A percentile compares a stretch with the other conserved stretches of the same genome.
Conservation (phyloP, 2,888 invertebrate species). For the Ormia ochracea region DNA sequence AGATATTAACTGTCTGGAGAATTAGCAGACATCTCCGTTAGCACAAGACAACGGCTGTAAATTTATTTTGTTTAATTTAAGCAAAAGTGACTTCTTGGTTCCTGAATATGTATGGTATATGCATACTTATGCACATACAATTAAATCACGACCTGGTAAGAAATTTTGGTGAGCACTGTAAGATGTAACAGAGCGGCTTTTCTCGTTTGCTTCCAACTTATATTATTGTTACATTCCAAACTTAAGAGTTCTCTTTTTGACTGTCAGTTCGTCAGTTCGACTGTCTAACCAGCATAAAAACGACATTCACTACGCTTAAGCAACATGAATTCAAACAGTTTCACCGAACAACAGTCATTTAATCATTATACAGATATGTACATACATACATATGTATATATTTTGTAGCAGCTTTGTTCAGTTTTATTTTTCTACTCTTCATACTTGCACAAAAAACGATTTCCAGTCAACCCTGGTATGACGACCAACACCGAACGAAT, state of each 20-base stretch:
- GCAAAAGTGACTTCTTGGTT: no score
- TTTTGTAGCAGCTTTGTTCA: slow-evolving; percentile 57
- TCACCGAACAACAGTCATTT: slow-evolving; percentile 49
- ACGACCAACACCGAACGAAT: slow-evolving; percentile 36
- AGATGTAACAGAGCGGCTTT: slow-evolving; percentile 38
- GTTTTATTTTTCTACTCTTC: slow-evolving; percentile 40
- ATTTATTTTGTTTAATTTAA: no score
- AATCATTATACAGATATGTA: no score
- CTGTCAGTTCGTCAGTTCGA: slow-evolving; percentile 28
- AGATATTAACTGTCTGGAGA: no score
- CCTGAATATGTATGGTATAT: no score
- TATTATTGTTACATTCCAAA: slow-evolving; percentile 59
- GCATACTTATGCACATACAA: no score
- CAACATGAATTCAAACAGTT: slow-evolving; percentile 43
- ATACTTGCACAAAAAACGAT: slow-evolving; percentile 32
- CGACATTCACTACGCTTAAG: slow-evolving; percentile 50
- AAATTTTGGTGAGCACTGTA: not conserved
- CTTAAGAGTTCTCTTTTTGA: slow-evolving; percentile 52
- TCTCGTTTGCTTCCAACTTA: slow-evolving; percentile 50
- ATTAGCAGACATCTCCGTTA: no score
- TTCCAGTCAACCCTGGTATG: slow-evolving; percentile 56
- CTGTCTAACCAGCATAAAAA: slow-evolving; percentile 27
- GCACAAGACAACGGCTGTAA: no score
- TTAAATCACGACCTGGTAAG: not conserved
- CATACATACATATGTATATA: no score